These are phyloP conservation scores for Nilaparvata lugens DNA, from an alignment of 1,140 invertebrate species.

Conservation along the genomic window DNA sequence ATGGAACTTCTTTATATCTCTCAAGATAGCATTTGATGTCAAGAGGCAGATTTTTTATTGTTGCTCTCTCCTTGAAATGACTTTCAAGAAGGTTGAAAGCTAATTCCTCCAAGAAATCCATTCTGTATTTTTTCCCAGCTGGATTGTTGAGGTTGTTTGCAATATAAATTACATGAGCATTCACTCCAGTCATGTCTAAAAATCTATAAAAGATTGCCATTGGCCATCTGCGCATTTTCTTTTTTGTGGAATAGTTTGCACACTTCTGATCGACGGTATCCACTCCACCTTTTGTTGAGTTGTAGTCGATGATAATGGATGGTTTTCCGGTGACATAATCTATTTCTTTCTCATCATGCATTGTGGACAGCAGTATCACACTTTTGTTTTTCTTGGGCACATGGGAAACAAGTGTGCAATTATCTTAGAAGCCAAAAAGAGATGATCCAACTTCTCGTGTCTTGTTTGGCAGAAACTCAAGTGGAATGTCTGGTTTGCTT, in stretches of 20 bases:
- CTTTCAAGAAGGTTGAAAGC: not conserved
- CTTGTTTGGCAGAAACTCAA: slow-evolving; percentile 20
- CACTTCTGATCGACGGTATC: slow-evolving; percentile 35
- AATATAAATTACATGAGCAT: slow-evolving; percentile 12
- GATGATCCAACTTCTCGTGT: slow-evolving; percentile 4
- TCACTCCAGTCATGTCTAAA: slow-evolving; percentile 26
- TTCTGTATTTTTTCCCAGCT: not conserved
- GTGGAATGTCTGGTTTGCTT: slow-evolving; percentile 27
- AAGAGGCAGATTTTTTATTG: slow-evolving; percentile 1
- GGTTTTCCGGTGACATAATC: slow-evolving; percentile 24
- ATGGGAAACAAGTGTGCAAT: slow-evolving; percentile 18
- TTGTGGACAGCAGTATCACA: slow-evolving; percentile 29
- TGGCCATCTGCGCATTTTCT: slow-evolving; percentile 29
- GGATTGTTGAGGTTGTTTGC: not conserved
- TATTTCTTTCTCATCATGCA: slow-evolving; percentile 26
- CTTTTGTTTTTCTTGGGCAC: slow-evolving; percentile 24
- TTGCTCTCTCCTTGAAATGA: not conserved
- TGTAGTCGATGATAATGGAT: slow-evolving; percentile 28
- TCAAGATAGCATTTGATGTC: not conserved
- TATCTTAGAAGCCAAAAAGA: slow-evolving; percentile 15
- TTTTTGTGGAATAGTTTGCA: slow-evolving; percentile 22
- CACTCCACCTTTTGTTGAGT: slow-evolving; percentile 29
- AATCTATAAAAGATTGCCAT: slow-evolving; percentile 28
- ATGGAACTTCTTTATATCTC: not conserved
- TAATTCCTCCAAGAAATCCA: not conserved